Percentiles rank a stretch among this genome's conserved stretches.
Evolutionary conservation across 2,888 invertebrate species (phyloP).

Genomic region (Falcaria lacertinaria): DNA sequence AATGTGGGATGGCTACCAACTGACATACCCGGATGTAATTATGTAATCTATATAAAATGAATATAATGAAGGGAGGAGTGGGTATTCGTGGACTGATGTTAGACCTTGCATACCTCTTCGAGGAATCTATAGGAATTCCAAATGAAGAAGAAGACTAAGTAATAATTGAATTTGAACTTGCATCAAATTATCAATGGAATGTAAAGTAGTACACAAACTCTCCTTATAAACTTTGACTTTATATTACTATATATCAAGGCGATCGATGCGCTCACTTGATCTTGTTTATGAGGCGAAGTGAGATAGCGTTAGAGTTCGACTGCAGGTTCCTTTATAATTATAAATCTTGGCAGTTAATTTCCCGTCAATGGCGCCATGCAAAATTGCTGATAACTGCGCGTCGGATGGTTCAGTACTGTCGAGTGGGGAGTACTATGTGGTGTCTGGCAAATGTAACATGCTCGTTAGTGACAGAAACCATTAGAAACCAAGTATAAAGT

Average conservation of each 20-base stretch:
- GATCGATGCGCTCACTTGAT: constrained; percentile 25
- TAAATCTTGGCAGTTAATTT: constrained; percentile 13
- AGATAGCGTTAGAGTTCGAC: constrained; percentile 9
- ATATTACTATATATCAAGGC: neutral
- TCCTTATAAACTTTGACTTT: too few relatives aligned
- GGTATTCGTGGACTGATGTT: too few relatives aligned
- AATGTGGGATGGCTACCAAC: too few relatives aligned
- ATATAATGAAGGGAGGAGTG: too few relatives aligned
- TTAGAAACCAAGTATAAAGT: constrained; percentile 19
- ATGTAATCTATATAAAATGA: too few relatives aligned
- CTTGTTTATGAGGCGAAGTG: constrained; percentile 16
- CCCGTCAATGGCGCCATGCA: constrained; percentile 40
- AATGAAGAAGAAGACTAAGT: too few relatives aligned
- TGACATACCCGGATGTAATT: too few relatives aligned
- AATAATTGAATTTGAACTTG: too few relatives aligned
- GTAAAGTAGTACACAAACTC: too few relatives aligned
- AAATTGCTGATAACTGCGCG: constrained; percentile 50
- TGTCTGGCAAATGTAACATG: constrained; percentile 25
- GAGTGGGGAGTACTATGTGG: neutral
- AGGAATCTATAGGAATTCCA: too few relatives aligned
- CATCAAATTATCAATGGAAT: too few relatives aligned
- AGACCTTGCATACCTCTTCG: too few relatives aligned
- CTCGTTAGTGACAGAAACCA: constrained; percentile 26
- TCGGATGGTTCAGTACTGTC: constrained; percentile 26
- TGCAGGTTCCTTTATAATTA: constrained; percentile 19